These are phyloP conservation scores for Brachynemurus nebulosus DNA, from an alignment of 2,888 invertebrate genomes.

Conservation along the genomic window DNA sequence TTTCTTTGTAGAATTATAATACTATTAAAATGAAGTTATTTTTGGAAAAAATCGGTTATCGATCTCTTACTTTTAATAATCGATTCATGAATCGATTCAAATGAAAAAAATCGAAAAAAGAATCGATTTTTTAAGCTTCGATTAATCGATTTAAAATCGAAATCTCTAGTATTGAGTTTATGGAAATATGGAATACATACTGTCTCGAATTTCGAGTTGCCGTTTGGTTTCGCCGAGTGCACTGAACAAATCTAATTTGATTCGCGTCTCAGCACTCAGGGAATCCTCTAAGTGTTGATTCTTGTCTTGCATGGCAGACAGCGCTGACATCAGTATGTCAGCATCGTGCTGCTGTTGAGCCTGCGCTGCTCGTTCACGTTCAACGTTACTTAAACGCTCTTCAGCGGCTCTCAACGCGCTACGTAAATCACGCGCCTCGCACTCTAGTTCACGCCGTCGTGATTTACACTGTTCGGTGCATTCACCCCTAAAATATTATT, in stretches of 20 bases:
- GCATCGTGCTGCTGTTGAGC: conserved; percentile 41
- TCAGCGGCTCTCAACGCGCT: conserved; percentile 43
- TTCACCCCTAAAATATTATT: conserved; percentile 23
- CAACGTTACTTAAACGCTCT: conserved; percentile 40
- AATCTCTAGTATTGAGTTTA: too few species aligned
- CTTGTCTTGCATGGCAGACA: conserved; percentile 77
- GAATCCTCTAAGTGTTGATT: conserved; percentile 85
- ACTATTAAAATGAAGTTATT: too few species aligned
- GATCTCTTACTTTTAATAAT: too few species aligned
- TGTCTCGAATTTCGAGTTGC: conserved; percentile 72
- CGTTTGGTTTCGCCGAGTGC: conserved; percentile 92
- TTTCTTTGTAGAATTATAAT: too few species aligned
- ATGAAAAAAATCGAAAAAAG: too few species aligned
- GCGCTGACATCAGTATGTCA: conserved; percentile 65
- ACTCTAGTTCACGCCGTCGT: conserved; percentile 43
- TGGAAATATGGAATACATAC: conserved; percentile 46
- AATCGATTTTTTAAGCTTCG: too few species aligned
- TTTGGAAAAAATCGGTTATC: too few species aligned
- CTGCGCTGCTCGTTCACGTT: conserved; percentile 36
- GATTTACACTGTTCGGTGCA: conserved; percentile 32
- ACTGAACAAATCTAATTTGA: conserved; percentile 95
- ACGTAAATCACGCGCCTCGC: conserved; percentile 43
- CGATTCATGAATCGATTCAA: too few species aligned
- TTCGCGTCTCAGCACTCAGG: conserved; percentile 89
- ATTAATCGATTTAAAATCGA: too few species aligned